Evolutionary conservation across 30 jellyfish, hydroid and myxozoan genomes (phyloP).

Genomic region (Cassiopea xamachana): DNA sequence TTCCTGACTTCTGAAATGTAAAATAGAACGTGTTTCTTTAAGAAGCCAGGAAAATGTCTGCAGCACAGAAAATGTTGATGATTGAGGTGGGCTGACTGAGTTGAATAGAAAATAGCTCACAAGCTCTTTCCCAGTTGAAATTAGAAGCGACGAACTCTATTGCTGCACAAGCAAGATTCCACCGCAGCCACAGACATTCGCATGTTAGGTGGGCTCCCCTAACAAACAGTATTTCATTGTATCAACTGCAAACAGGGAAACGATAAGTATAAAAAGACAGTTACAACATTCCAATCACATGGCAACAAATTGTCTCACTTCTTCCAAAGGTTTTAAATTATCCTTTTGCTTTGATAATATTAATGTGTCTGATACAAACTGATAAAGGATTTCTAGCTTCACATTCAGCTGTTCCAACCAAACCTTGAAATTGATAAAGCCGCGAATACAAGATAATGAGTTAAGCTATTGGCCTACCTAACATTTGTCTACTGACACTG

Average conservation of each 20-base stretch:
- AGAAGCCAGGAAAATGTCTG: no score
- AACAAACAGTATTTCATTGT: background rate
- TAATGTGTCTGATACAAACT: slow-evolving; percentile 12
- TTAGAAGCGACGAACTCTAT: background rate
- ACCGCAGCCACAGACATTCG: background rate
- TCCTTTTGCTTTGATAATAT: slow-evolving; percentile 4
- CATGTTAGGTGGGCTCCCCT: background rate
- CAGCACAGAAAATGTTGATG: no score
- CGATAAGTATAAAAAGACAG: background rate
- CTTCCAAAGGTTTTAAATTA: slow-evolving; percentile 1
- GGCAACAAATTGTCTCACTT: slow-evolving; percentile 2
- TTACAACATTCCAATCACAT: slow-evolving; percentile 6
- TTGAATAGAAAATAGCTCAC: no score
- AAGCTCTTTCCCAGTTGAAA: no score
- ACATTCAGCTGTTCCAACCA: slow-evolving; percentile 38
- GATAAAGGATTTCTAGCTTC: slow-evolving; percentile 3
- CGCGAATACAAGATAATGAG: slow-evolving; percentile 4
- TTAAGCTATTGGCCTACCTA: slow-evolving; percentile 62
- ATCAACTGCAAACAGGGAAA: background rate
- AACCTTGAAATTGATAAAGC: slow-evolving; percentile 16
- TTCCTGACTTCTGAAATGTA: no score
- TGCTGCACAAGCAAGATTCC: background rate
- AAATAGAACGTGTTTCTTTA: no score
- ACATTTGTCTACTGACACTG: slow-evolving; percentile 38
- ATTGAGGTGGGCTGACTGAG: no score